phyloP scores from a whole-genome alignment of 2,797 vertebrate genomes.

The Periparus ater region DNA sequence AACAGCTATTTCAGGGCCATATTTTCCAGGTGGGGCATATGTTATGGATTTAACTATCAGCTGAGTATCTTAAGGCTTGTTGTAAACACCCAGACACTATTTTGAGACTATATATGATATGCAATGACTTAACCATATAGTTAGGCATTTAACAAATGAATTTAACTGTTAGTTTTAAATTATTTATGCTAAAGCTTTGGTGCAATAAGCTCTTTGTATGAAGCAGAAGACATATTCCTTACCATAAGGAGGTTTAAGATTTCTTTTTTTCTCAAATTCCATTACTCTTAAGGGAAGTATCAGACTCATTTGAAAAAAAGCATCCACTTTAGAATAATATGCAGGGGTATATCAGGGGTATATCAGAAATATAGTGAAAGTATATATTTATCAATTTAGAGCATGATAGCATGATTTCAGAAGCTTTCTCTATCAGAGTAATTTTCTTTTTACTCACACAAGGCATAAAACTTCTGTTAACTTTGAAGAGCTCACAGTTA shows the following conservation, averaged over 20 bases:
- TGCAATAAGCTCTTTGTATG: neutral
- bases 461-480: neutral
- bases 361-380: neutral
- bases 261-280: neutral
- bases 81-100: neutral
- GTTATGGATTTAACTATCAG: slow-evolving; percentile 48
- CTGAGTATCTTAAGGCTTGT: slow-evolving; percentile 2
- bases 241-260: neutral
- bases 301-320: neutral
- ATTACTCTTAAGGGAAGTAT: neutral
- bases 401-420: neutral
- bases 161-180: neutral
- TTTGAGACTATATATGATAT: slow-evolving; percentile 11
- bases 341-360: neutral
- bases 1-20: slow-evolving; percentile 28
- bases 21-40: slow-evolving; percentile 51
- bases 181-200: neutral
- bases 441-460: neutral
- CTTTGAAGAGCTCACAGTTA: slow-evolving; percentile 8
- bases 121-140: neutral
- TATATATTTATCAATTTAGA: neutral
- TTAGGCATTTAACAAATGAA: neutral
- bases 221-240: neutral
- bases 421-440: neutral
- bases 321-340: neutral